phyloP scores from a whole-genome alignment of 1,140 invertebrate species.

The Zaprionus nigranus region DNA sequence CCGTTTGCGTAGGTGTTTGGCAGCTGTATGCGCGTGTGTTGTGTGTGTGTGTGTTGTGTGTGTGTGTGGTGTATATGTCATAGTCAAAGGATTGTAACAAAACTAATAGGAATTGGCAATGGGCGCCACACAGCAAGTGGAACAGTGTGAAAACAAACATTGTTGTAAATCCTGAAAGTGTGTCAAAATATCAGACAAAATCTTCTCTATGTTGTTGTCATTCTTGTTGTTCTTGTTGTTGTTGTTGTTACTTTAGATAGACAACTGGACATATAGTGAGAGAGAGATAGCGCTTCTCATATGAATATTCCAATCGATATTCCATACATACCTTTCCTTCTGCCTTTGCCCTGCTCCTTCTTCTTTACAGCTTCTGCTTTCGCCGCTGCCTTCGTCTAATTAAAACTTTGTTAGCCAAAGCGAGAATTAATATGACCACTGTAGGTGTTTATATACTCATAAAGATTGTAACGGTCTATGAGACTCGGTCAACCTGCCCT shows the following conservation, averaged over 20 bases:
- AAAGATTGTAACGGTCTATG: constrained; percentile 45
- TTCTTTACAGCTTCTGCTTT: background rate
- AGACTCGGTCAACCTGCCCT: background rate
- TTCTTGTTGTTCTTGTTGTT: constrained; percentile 8
- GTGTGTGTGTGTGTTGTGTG: background rate
- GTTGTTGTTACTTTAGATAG: background rate
- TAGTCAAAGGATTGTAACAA: constrained; percentile 45
- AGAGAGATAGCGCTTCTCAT: background rate
- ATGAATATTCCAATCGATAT: constrained; percentile 31
- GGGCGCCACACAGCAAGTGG: constrained; percentile 40
- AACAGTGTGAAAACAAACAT: constrained; percentile 68
- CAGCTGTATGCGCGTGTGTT: constrained; percentile 19
- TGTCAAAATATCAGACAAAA: constrained; percentile 61
- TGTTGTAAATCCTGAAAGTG: constrained; percentile 76
- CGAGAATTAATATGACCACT: constrained; percentile 43
- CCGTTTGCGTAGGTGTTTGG: constrained; percentile 64
- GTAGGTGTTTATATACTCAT: constrained; percentile 74
- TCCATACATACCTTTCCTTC: background rate
- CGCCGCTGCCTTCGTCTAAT: constrained; percentile 14
- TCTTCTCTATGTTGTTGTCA: background rate
- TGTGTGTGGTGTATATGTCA: constrained; percentile 4
- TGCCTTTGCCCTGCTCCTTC: background rate
- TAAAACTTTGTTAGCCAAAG: constrained; percentile 39
- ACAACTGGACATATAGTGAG: background rate
- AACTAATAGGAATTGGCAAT: constrained; percentile 44